phyloP scores from a whole-genome alignment of 2,797 vertebrate genomes.

The Anniella stebbinsi region DNA sequence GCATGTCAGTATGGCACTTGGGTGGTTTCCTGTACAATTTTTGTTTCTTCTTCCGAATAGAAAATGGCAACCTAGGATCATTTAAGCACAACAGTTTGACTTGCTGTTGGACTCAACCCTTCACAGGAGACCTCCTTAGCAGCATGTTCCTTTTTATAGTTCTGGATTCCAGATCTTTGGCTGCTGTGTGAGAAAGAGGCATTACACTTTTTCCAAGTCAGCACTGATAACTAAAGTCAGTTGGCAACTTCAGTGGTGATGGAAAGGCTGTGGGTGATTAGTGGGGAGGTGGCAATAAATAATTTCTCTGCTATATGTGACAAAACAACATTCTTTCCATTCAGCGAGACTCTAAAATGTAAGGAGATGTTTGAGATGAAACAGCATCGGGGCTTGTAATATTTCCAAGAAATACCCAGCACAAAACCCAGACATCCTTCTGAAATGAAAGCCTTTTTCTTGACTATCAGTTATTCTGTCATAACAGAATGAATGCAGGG shows the following conservation, averaged over 20 bases:
- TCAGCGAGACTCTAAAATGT: neutral
- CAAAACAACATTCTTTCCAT: rapidly evolving
- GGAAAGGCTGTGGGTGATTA: neutral
- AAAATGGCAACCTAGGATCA: slow-evolving; percentile 29
- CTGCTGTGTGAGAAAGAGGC: slow-evolving; percentile 18
- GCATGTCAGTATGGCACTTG: neutral
- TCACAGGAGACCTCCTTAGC: slow-evolving; percentile 26
- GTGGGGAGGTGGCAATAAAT: slow-evolving; percentile 9
- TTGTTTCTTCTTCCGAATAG: neutral
- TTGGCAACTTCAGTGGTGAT: slow-evolving; percentile 36
- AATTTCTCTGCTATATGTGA: neutral
- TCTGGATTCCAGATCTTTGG: slow-evolving; percentile 43
- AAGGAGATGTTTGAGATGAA: neutral
- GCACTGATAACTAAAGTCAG: slow-evolving; percentile 39
- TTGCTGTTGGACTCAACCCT: slow-evolving; percentile 6
- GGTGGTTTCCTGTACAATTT: neutral
- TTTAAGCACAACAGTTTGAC: neutral
- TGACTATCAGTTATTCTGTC: neutral
- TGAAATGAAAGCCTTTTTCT: neutral
- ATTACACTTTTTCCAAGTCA: slow-evolving; percentile 46
- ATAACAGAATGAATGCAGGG: neutral
- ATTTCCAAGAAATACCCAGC: slow-evolving; percentile 25
- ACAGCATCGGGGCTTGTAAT: neutral
- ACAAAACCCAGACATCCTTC: slow-evolving; percentile 7
- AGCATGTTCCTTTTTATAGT: slow-evolving; percentile 57